Evolutionary conservation across 1,140 invertebrate genomes (phyloP), one percentile per base, ranked within the genome.

Genomic region (Steinernema feltiae): DNA sequence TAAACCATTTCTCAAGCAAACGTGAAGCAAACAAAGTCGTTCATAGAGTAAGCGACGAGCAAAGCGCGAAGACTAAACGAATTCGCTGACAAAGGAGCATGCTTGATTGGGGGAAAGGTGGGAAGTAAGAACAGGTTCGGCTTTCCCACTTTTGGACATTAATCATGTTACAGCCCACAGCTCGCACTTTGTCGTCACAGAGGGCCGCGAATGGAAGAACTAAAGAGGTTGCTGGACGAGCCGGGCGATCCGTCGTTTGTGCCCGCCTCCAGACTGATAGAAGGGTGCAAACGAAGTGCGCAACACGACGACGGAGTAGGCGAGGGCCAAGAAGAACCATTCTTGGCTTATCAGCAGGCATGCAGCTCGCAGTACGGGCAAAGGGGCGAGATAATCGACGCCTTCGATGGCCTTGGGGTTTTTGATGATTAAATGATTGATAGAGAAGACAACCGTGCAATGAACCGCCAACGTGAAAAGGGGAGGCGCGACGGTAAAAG

Each of bases 351-450:
- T 63, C 53, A 63, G 53, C 53, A 3, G 7, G 53, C 7, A 7
- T 63, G 53, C 53, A 63, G 53, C 24, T 41, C 35, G n/a, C 35
- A 41, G 18, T 41, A 41, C 35, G 35, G 35, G 7, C 35, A 41
- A 18, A 63, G 24, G 15, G 24, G 53, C 15, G 53, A 7, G 53
- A 63, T 63, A 63, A 63, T 63, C 53, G 24, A 63, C 53, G 53
- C 53, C 53, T 63, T 18, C 53, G 53, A 63, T 27, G 53, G 15
- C 53, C 53, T 63, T 63, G 53, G 53, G 53, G 7, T 63, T 63
- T 63, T 63, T 63, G 53, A 63, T 63, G n/a, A n/a, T n/a, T n/a
- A 41, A 63, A 63, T 63, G 53, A 63, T 63, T 63, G 53, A 63
- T 63, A 63, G 15, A 41, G 12, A 63, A 63, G 12, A 27, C 53